Conservation (phyloP, 2,888 invertebrate genomes). For the Empis stercorea region DNA sequence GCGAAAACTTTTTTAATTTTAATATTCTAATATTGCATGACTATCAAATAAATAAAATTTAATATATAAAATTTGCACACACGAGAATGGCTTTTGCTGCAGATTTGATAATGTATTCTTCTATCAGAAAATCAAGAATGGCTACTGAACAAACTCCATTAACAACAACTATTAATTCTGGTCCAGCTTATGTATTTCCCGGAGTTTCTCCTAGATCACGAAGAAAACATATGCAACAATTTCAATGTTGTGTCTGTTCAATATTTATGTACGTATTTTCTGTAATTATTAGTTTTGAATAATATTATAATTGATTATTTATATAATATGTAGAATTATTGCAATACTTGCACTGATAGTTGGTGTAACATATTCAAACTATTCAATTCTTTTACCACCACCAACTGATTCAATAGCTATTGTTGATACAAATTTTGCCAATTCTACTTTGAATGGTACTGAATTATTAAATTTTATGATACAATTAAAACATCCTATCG, state of each 20-base stretch:
- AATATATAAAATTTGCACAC: too few relatives aligned
- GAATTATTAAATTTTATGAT: conserved; percentile 9
- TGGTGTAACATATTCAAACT: conserved; percentile 13
- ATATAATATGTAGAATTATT: conserved; percentile 13
- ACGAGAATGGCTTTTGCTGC: neutral
- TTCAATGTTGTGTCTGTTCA: conserved; percentile 60
- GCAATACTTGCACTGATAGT: conserved; percentile 15
- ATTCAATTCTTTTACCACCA: conserved; percentile 3
- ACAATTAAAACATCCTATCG: conserved; percentile 9
- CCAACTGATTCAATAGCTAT: conserved; percentile 3
- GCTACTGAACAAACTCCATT: conserved; percentile 40
- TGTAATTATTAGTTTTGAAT: conserved; percentile 1
- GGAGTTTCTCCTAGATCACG: conserved; percentile 37
- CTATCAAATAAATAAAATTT: too few relatives aligned
- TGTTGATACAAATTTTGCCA: neutral
- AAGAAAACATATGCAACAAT: conserved; percentile 38
- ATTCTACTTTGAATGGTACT: conserved; percentile 6
- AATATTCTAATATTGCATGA: too few relatives aligned
- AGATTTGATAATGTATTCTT: neutral
- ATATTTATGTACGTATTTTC: conserved; percentile 50
- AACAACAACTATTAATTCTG: conserved; percentile 23
- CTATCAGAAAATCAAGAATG: neutral
- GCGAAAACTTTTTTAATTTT: too few relatives aligned
- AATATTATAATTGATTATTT: neutral
- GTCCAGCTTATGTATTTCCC: conserved; percentile 40